Percentiles rank a stretch among this genome's conserved stretches.
Evolutionary conservation across 2,888 invertebrate species (phyloP).

Genomic region (Eudasyphora cyanicolor): DNA sequence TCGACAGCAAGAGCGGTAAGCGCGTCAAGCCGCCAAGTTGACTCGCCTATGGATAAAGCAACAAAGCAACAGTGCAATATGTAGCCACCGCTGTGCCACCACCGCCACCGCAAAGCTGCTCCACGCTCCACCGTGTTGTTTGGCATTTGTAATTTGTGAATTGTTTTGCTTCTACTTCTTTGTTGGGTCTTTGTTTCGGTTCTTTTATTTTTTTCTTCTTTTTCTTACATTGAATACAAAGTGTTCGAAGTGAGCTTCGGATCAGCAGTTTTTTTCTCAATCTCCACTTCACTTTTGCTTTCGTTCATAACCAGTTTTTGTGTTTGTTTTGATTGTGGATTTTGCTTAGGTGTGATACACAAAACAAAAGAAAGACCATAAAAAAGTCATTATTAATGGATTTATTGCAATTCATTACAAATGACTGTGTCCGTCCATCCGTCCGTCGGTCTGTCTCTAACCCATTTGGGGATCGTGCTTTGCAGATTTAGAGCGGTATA

Average conservation of each 20-base stretch:
- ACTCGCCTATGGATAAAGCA: no score
- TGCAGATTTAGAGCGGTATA: neutral
- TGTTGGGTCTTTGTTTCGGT: no score
- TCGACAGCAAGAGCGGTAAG: neutral
- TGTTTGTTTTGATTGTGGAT: slow-evolving; percentile 33
- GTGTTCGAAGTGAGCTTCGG: neutral
- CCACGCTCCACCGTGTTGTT: neutral
- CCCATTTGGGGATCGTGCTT: neutral
- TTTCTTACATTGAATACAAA: neutral
- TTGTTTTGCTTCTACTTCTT: neutral
- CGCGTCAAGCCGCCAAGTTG: neutral
- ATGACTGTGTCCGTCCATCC: slow-evolving; percentile 27
- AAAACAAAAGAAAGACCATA: slow-evolving; percentile 18
- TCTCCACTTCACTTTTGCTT: slow-evolving; percentile 50
- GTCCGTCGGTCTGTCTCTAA: no score
- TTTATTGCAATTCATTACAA: slow-evolving; percentile 47
- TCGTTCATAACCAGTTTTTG: slow-evolving; percentile 49
- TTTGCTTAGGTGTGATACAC: slow-evolving; percentile 28
- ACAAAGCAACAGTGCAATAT: neutral
- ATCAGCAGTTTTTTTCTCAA: slow-evolving; percentile 17
- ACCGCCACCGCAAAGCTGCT: no score
- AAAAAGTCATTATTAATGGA: neutral
- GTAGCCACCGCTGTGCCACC: no score
- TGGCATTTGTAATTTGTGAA: neutral
- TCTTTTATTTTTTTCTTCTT: neutral